Percentiles rank a stretch among this genome's conserved stretches.
Conservation (phyloP, 64 coral and sea anemone genomes). For the Montipora foliosa region DNA sequence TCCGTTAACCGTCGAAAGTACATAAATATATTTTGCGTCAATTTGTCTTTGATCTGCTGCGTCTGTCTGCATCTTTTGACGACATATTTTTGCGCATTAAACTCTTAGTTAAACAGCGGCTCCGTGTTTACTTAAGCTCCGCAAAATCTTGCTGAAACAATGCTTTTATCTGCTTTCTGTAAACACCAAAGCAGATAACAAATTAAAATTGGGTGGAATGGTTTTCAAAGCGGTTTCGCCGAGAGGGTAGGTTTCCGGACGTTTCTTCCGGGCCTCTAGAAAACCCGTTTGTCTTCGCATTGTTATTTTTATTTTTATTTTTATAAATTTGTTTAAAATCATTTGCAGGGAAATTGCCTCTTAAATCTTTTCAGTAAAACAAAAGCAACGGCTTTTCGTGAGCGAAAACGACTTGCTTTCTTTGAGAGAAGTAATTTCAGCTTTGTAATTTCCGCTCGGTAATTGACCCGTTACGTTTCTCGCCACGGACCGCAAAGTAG, state of each 20-base stretch:
- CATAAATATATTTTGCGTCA: conserved; percentile 46
- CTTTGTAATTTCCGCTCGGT: neutral
- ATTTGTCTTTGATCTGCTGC: conserved; percentile 20
- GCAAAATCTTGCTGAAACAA: conserved; percentile 27
- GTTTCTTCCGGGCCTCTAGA: neutral
- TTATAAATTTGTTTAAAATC: conserved; percentile 14
- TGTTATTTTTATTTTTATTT: neutral
- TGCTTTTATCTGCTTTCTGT: neutral
- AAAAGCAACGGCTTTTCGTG: neutral
- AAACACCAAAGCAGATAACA: conserved; percentile 1
- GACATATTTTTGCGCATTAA: neutral
- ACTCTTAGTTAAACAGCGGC: conserved; percentile 19
- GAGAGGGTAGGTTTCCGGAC: neutral
- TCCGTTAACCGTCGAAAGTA: conserved; percentile 39
- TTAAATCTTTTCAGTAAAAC: too few species aligned
- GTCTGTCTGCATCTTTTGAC: neutral
- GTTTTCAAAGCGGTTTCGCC: neutral
- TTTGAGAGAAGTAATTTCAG: neutral
- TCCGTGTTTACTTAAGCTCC: conserved; percentile 34
- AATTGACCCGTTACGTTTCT: neutral
- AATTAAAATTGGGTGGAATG: neutral
- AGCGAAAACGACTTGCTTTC: neutral
- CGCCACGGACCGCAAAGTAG: neutral
- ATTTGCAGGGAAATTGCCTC: too few species aligned
- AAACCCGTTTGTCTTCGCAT: neutral